Evolutionary conservation across 2,113 vertebrate species (phyloP), one percentile per base, ranked within the genome.

Genomic region (Ammospiza caudacuta): DNA sequence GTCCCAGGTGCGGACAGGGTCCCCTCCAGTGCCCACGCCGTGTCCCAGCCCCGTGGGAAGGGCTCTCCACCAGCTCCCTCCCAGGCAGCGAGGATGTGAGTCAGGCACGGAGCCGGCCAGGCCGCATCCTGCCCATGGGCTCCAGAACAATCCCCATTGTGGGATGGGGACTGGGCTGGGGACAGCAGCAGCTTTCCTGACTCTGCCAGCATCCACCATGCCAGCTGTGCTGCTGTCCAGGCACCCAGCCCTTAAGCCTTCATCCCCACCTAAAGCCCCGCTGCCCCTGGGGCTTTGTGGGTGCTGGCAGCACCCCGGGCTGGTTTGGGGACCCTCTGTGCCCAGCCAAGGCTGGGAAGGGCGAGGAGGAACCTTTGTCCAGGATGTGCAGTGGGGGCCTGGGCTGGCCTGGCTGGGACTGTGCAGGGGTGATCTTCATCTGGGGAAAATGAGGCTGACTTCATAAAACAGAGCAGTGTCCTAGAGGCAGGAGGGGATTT

Each of bases 101-200:
- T 95, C 88, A 95, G 90, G 88, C 80, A 0, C 0, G 2, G 83
- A 63, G 69, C 74, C 0, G 44, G 89, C 89, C 43, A 5, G 61
- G 90, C 54, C 4, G 15, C 69, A 92, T 94, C 95, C 96, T 97
- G 95, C 91, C 87, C 11, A 0, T 3, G 1, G 69, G 49, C 59
- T 90, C 57, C 88, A 43, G 92, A 95, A 96, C 95, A 94, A 86
- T 94, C 92, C 39, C 82, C 85, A 83, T 83, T 88, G 90, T 89
- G 86, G 90, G 63, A 69, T 12, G 69, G 81, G 75, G 39, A 64
- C 3, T 51, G 69, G 41, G 44, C 11, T 0, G 13, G 47, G 52
- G 47, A 70, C 6, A 7, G 54, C 3, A 4, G 35, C 85, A 15
- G 25, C 8, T 85, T 83, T 83, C 72, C 92, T 66, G 83, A 29